Evolutionary conservation across 2,888 invertebrate species (phyloP).

Genomic region (Habrosyne pyritoides): DNA sequence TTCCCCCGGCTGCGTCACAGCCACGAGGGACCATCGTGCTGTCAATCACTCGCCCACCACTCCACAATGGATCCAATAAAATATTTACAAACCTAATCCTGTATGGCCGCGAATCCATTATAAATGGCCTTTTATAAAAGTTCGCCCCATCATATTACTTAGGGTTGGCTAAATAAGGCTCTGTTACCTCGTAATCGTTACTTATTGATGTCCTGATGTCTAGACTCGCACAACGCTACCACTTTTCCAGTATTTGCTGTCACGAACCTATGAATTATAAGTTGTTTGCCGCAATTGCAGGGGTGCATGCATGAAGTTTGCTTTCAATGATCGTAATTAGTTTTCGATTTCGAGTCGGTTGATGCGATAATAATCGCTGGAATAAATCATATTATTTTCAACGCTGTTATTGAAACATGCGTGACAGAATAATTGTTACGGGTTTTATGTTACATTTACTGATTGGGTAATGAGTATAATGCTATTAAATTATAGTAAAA

Average conservation of each 20-base stretch:
- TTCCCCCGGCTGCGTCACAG: conserved; percentile 35
- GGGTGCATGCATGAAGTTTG: conserved; percentile 32
- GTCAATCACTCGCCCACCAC: conserved; percentile 72
- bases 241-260: conserved; percentile 66
- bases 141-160: conserved; percentile 55
- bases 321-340: conserved; percentile 44
- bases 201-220: conserved; percentile 69
- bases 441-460: conserved; percentile 1
- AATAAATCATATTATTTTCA: background rate
- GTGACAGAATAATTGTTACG: conserved; percentile 1
- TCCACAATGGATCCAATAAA: conserved; percentile 72
- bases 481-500: background rate
- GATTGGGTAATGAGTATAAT: conserved; percentile 4
- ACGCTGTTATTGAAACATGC: background rate
- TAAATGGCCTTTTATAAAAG: conserved; percentile 64
- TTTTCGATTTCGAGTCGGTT: conserved; percentile 12
- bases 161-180: conserved; percentile 61
- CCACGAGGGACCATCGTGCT: conserved; percentile 56
- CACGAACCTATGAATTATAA: conserved; percentile 68
- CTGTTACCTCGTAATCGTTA: conserved; percentile 64
- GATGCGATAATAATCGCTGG: conserved; percentile 7
- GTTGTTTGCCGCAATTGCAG: conserved; percentile 52
- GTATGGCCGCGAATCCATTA: conserved; percentile 75
- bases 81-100: conserved; percentile 79
- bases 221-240: conserved; percentile 59